phyloP scores from a whole-genome alignment of 2,888 invertebrate species.

The Norana najaformis region DNA sequence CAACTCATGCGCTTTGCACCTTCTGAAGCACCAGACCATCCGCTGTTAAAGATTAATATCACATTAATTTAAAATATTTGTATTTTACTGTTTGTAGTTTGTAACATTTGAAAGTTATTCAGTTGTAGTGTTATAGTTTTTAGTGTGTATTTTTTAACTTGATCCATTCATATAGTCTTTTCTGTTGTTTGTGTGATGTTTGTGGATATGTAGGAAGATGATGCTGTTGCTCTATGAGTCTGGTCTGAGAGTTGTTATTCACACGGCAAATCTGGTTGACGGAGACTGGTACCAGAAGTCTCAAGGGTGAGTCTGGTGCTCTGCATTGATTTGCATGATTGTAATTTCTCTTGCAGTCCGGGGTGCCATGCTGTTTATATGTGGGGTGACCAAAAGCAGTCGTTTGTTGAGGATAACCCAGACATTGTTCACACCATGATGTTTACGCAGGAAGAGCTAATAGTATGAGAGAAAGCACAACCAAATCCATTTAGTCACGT shows the following conservation, averaged over 20 bases:
- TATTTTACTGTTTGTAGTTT: not conserved
- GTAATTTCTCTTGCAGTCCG: too few species aligned
- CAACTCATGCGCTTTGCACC: too few species aligned
- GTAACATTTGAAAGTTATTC: not conserved
- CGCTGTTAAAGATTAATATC: not conserved
- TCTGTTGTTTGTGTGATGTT: not conserved
- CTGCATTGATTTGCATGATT: not conserved
- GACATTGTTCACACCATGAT: too few species aligned
- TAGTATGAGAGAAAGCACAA: too few species aligned
- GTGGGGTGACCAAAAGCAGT: too few species aligned
- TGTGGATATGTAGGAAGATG: slow-evolving; percentile 71
- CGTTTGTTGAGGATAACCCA: too few species aligned
- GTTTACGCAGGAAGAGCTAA: too few species aligned
- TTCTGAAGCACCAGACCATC: not conserved
- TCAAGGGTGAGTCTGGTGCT: slow-evolving; percentile 72
- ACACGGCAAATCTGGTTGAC: slow-evolving; percentile 86
- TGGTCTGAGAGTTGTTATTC: slow-evolving; percentile 81
- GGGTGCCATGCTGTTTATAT: too few species aligned
- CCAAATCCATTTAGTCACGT: too few species aligned
- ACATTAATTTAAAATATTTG: not conserved
- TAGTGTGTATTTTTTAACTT: not conserved
- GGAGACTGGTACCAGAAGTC: slow-evolving; percentile 93
- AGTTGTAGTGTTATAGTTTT: too few species aligned
- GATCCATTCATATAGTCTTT: not conserved
- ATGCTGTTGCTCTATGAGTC: slow-evolving; percentile 80